phyloP scores from a whole-genome alignment of 1,140 invertebrate species.

The Heliconius melpomene region DNA sequence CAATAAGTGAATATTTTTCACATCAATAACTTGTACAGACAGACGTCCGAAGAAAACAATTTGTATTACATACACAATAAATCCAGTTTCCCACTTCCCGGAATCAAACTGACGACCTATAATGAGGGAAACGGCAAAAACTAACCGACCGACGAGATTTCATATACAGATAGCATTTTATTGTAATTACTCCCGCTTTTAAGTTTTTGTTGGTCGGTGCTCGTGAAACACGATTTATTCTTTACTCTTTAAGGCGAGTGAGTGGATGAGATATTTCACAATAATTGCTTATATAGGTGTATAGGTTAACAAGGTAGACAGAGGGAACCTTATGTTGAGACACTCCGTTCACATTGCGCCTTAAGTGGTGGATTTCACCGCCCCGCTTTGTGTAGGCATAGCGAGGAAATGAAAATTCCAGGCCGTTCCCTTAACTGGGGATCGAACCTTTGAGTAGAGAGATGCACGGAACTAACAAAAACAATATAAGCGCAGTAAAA shows the following conservation, averaged over 20 bases:
- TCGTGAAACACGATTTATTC: conserved; percentile 12
- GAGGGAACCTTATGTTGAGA: too few relatives aligned
- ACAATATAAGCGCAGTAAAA: too few relatives aligned
- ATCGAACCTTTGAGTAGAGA: too few relatives aligned
- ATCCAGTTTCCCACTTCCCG: not conserved
- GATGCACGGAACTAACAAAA: too few relatives aligned
- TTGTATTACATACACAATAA: not conserved
- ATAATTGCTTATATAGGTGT: not conserved
- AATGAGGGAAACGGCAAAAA: not conserved
- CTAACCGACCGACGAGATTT: conserved; percentile 1
- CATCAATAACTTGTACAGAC: not conserved
- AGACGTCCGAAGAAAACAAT: not conserved
- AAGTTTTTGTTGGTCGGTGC: not conserved
- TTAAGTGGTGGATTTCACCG: too few relatives aligned
- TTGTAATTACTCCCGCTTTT: conserved; percentile 9
- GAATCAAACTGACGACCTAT: not conserved
- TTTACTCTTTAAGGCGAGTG: conserved; percentile 1
- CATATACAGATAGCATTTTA: conserved; percentile 15
- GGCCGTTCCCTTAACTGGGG: too few relatives aligned
- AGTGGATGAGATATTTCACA: not conserved
- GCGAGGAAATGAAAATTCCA: too few relatives aligned
- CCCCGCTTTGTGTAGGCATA: too few relatives aligned
- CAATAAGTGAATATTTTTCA: not conserved
- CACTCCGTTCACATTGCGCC: too few relatives aligned
- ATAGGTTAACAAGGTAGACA: not conserved